phyloP scores from a whole-genome alignment of 2,888 invertebrate species.

The Abrostola tripartita region DNA sequence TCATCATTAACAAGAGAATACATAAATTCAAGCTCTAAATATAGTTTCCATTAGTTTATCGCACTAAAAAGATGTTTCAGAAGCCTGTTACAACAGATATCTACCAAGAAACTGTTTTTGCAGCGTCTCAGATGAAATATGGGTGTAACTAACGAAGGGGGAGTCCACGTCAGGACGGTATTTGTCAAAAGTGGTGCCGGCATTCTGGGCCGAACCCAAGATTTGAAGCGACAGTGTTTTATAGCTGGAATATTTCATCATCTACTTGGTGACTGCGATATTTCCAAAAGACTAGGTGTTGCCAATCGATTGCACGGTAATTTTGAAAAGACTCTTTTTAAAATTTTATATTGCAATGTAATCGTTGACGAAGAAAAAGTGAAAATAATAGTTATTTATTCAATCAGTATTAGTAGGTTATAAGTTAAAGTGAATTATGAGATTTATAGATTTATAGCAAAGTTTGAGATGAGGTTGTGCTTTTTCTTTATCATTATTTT shows the following conservation, averaged over 20 bases:
- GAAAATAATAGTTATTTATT: too few relatives aligned
- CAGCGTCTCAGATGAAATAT: constrained; percentile 50
- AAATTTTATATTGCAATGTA: not conserved
- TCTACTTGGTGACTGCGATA: constrained; percentile 45
- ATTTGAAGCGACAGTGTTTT: constrained; percentile 61
- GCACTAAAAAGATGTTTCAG: not conserved
- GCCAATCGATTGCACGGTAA: constrained; percentile 30
- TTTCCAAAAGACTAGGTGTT: constrained; percentile 32
- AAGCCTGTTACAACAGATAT: constrained; percentile 5
- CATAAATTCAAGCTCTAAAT: too few relatives aligned
- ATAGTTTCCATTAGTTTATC: too few relatives aligned
- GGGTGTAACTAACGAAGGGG: constrained; percentile 48
- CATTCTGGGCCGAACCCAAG: constrained; percentile 50
- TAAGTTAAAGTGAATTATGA: too few relatives aligned
- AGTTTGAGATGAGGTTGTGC: too few relatives aligned
- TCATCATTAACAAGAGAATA: too few relatives aligned
- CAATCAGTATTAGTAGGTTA: too few relatives aligned
- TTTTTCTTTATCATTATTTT: too few relatives aligned
- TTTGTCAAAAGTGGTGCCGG: constrained; percentile 55
- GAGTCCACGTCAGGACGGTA: constrained; percentile 49
- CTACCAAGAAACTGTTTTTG: constrained; percentile 43
- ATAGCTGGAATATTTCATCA: constrained; percentile 61
- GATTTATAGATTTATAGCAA: too few relatives aligned
- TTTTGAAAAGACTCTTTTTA: not conserved
- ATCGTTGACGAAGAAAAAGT: too few relatives aligned